Evolutionary conservation across 2,113 vertebrate genomes (phyloP), one percentile per base, ranked within the genome.

Genomic region (Romanogobio albipinnatus): DNA sequence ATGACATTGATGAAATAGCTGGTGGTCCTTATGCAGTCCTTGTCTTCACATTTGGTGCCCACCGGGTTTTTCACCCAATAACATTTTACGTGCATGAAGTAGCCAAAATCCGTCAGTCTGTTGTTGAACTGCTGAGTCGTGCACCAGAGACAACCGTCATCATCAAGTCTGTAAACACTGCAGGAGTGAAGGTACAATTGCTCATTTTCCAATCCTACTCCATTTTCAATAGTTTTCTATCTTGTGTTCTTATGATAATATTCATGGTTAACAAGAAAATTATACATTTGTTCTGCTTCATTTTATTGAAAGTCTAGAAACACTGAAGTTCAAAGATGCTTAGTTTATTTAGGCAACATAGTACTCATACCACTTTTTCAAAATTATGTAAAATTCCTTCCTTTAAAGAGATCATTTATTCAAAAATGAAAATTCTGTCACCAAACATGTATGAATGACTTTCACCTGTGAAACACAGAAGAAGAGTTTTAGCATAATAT

Each of bases 1-100:
- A 86, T 43, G 81, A 91, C 59, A 59, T 91, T 17, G 80, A 84
- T 49, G 70, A 70, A 53, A 81, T 91, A 43, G 84, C 84, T 10
- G 89, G 90, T 10, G 90, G 87, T 7, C 36, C 81, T 26, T 29
- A 90, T 62, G 84, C 76, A 5, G 84, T 91, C 6, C 39, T 91
- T 1, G 51, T 86, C 4, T 49, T 64, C 5, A 64, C 62, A 29
- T 1, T 64, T 13, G 7, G 7, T 64, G 62, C 62, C 62, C 62
- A 64, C 24, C 5, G 14, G 13, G 13, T 64, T 4, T 64, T 64
- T 64, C 62, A 64, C 5, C 62, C 62, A 33, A 26, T 33, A 33
- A 33, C 62, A 64, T 64, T 64, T 64, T 64, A 29, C 5, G 13
- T 64, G 13, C 62, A 59, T 13, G 80, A 88, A 43, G 64, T 82